These are phyloP conservation scores for Saguinus imperator DNA, from an alignment of 2,113 vertebrate genomes.

Conservation along the genomic window DNA sequence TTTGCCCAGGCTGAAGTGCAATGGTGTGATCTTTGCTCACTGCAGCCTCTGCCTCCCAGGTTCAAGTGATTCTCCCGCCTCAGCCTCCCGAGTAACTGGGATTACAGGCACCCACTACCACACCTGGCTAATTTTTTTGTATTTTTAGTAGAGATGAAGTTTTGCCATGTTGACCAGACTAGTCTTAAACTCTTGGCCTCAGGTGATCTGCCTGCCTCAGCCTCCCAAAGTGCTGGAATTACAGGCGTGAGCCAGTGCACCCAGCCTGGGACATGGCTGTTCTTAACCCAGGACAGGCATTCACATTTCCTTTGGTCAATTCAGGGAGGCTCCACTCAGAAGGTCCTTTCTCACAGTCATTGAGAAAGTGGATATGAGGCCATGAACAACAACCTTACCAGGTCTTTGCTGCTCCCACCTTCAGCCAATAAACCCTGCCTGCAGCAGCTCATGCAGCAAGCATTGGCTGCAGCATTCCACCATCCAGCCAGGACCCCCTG, in stretches of 20 bases:
- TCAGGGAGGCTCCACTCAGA: conserved; percentile 1
- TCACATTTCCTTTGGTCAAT: background rate
- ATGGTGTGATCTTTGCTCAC: background rate
- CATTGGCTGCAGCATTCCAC: too few relatives aligned
- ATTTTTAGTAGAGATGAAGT: background rate
- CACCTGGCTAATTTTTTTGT: background rate
- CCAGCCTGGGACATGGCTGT: background rate
- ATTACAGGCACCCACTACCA: background rate
- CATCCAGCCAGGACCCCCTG: background rate
- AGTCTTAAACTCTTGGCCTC: background rate
- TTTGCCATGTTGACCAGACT: background rate
- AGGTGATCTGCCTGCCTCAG: rapidly evolving
- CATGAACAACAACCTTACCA: background rate
- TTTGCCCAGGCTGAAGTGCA: background rate
- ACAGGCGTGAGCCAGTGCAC: background rate
- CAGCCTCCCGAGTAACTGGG: background rate
- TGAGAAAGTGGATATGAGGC: background rate
- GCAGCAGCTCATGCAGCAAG: rapidly evolving
- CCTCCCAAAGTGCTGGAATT: background rate
- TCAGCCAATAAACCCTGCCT: background rate
- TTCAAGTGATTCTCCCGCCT: rapidly evolving
- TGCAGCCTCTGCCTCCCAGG: background rate
- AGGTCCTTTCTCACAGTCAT: rapidly evolving
- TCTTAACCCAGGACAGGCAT: background rate
- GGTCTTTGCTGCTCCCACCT: conserved; percentile 11